These are phyloP conservation scores for Otus scops DNA, from an alignment of 2,797 vertebrate genomes.

Conservation along the genomic window DNA sequence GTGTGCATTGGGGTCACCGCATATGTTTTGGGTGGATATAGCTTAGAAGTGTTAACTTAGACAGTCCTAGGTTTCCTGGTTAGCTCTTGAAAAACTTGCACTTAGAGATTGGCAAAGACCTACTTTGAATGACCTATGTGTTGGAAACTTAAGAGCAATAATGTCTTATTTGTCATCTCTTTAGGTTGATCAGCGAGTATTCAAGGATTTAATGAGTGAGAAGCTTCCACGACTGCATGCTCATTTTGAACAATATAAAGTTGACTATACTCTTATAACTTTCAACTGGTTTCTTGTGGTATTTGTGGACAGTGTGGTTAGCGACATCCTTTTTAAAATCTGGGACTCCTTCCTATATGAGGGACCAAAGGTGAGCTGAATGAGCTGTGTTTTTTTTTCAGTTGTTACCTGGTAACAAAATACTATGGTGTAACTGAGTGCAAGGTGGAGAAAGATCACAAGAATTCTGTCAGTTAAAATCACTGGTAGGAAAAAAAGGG, in stretches of 20 bases:
- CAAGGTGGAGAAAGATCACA: neutral
- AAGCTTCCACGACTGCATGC: constrained; percentile 91
- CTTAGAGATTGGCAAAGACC: neutral
- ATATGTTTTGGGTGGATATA: neutral
- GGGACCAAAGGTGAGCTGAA: constrained; percentile 88
- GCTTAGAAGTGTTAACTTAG: neutral
- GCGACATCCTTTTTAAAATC: constrained; percentile 95
- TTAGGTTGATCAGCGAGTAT: constrained; percentile 97
- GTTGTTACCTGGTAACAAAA: neutral
- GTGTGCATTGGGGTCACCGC: neutral
- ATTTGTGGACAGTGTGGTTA: constrained; percentile 96
- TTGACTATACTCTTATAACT: constrained; percentile 97
- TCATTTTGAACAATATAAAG: constrained; percentile 93
- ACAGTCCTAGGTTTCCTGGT: neutral
- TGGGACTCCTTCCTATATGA: constrained; percentile 98
- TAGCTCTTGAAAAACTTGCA: neutral
- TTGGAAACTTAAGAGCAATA: neutral
- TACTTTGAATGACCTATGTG: fast-evolving
- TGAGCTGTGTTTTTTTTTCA: neutral
- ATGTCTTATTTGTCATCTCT: neutral
- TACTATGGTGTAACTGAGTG: neutral
- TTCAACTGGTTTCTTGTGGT: constrained; percentile 99
- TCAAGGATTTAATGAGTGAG: constrained; percentile 94
- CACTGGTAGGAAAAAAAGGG: neutral
- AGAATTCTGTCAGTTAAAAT: neutral